phyloP scores from a whole-genome alignment of 2,113 vertebrate genomes.

The Anseranas semipalmata region DNA sequence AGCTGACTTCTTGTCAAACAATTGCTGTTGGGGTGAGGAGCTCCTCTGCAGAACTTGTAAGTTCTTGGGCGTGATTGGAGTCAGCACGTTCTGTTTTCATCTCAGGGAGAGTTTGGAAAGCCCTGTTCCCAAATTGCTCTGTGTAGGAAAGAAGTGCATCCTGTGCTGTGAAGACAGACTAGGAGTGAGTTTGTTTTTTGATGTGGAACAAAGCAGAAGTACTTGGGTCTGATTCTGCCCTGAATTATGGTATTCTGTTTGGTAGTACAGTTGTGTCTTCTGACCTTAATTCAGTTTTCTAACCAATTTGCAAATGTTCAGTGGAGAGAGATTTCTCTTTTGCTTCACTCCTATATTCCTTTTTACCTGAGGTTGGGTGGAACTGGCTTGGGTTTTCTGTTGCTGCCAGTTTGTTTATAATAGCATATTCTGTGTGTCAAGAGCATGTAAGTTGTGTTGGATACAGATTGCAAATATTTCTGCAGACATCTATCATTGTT shows the following conservation, averaged over 20 bases:
- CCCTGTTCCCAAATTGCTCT: background rate
- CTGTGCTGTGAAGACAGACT: background rate
- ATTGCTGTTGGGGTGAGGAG: background rate
- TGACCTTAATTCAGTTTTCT: background rate
- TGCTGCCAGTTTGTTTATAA: background rate
- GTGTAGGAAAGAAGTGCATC: background rate
- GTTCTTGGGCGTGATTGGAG: background rate
- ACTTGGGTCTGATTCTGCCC: background rate
- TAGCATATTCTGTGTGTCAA: background rate
- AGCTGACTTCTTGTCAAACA: background rate
- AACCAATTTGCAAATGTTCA: background rate
- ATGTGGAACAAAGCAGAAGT: background rate
- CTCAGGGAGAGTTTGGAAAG: background rate
- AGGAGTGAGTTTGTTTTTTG: background rate
- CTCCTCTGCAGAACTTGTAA: background rate
- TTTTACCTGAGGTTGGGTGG: background rate
- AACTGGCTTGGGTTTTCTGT: background rate
- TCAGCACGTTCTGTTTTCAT: rapidly evolving
- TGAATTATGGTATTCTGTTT: background rate
- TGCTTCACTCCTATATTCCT: background rate
- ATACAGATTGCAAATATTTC: background rate
- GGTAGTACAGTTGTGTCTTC: background rate
- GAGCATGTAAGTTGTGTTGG: background rate
- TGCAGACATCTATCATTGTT: background rate
- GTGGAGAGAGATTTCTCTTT: background rate